These are phyloP conservation scores for Triops cancriformis DNA, from an alignment of 1,140 invertebrate species.

Conservation along the genomic window DNA sequence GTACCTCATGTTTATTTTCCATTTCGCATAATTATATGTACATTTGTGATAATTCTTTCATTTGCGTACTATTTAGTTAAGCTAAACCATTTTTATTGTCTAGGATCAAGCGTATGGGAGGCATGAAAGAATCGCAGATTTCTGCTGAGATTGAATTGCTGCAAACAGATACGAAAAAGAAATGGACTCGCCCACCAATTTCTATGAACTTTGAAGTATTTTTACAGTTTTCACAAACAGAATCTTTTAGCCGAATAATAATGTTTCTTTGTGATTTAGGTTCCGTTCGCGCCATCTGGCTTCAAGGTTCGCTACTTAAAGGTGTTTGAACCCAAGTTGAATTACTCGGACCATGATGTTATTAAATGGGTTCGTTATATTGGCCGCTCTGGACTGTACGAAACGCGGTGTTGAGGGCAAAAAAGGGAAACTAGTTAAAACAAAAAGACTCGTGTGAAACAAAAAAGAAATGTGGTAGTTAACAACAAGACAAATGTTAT, in stretches of 20 bases:
- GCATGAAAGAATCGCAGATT: conserved; percentile 99
- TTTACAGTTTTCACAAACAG: background rate
- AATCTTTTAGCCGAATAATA: background rate
- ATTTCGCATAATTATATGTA: too few relatives aligned
- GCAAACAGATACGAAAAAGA: conserved; percentile 97
- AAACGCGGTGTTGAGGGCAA: conserved; percentile 82
- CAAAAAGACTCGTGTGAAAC: conserved; percentile 6
- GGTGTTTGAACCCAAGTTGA: conserved; percentile 98
- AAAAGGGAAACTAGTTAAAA: background rate
- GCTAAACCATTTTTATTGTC: conserved; percentile 31
- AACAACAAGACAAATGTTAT: conserved; percentile 11
- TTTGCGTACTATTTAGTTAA: conserved; percentile 15
- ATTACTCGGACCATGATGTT: conserved; percentile 99
- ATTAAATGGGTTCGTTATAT: conserved; percentile 99
- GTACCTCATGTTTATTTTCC: too few relatives aligned
- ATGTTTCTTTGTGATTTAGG: conserved; percentile 42
- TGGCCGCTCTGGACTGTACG: conserved; percentile 95
- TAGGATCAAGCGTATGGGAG: conserved; percentile 98
- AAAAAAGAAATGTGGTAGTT: conserved; percentile 4
- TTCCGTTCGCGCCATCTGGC: conserved; percentile 90
- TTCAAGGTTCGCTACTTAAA: conserved; percentile 99
- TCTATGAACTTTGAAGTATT: conserved; percentile 99
- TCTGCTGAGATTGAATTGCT: conserved; percentile 99
- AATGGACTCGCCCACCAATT: conserved; percentile 99
- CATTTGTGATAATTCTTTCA: too few relatives aligned